These are phyloP conservation scores for Acromyrmex charruanus DNA, from an alignment of 1,140 invertebrate genomes.

Conservation along the genomic window DNA sequence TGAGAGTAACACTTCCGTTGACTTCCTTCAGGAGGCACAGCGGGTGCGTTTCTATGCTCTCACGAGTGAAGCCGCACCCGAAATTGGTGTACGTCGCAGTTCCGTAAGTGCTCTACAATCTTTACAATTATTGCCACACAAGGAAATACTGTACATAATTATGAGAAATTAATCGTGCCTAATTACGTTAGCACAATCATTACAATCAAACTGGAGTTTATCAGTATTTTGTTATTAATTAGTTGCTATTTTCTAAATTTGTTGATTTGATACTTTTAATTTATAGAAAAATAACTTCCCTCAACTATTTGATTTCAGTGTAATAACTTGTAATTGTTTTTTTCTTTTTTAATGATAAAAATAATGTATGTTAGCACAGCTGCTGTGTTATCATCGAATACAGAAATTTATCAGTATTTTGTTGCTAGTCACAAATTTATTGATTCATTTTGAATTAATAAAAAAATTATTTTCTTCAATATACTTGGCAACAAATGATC, in stretches of 20 bases:
- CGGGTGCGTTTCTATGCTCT: conserved; percentile 82
- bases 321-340: background rate
- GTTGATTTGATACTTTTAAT: background rate
- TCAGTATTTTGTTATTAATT: background rate
- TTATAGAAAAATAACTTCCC: background rate
- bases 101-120: conserved; percentile 80
- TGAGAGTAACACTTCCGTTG: conserved; percentile 81
- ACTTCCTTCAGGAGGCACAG: conserved; percentile 83
- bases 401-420: background rate
- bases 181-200: background rate
- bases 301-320: background rate
- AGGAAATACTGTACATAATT: background rate
- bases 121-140: background rate
- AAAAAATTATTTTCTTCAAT: background rate
- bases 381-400: background rate
- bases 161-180: background rate
- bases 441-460: background rate
- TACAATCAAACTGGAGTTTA: background rate
- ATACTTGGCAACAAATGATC: too few species aligned
- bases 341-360: background rate
- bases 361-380: background rate
- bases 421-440: background rate
- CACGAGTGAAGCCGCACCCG: conserved; percentile 78
- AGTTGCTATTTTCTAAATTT: background rate
- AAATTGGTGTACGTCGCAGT: conserved; percentile 82